These are phyloP conservation scores for Lepidurus packardi DNA, from an alignment of 1,140 invertebrate genomes.

Conservation along the genomic window DNA sequence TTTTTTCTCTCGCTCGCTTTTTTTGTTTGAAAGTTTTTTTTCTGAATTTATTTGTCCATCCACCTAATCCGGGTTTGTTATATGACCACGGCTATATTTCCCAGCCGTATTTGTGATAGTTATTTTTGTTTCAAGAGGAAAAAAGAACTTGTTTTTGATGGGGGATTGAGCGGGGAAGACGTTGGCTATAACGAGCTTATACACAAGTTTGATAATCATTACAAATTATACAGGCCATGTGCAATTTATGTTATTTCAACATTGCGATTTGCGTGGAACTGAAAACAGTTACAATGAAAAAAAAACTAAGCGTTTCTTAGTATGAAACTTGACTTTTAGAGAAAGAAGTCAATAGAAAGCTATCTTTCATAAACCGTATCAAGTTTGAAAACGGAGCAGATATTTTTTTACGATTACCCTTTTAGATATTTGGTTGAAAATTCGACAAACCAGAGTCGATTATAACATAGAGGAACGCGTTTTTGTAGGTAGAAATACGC, in stretches of 20 bases:
- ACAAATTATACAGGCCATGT: constrained; percentile 22
- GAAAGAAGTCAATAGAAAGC: background rate
- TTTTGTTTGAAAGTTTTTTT: background rate
- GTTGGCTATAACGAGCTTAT: constrained; percentile 21
- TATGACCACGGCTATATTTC: constrained; percentile 18
- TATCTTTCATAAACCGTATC: background rate
- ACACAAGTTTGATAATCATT: constrained; percentile 19
- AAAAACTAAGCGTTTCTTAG: background rate
- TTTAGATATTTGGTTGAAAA: no score
- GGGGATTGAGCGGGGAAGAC: background rate
- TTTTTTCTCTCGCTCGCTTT: background rate
- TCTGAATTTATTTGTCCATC: constrained; percentile 15
- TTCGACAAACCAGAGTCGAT: no score
- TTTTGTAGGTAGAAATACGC: no score
- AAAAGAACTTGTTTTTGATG: constrained; percentile 16
- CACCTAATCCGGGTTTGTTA: constrained; percentile 18
- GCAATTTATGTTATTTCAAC: background rate
- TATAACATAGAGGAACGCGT: no score
- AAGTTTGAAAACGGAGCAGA: no score
- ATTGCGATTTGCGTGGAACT: background rate
- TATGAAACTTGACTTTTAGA: background rate
- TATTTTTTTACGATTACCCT: no score
- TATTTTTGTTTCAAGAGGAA: constrained; percentile 11
- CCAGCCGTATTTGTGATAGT: constrained; percentile 21
- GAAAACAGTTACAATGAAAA: background rate